Conservation (phyloP, 2,113 vertebrate genomes). For the Colius striatus region DNA sequence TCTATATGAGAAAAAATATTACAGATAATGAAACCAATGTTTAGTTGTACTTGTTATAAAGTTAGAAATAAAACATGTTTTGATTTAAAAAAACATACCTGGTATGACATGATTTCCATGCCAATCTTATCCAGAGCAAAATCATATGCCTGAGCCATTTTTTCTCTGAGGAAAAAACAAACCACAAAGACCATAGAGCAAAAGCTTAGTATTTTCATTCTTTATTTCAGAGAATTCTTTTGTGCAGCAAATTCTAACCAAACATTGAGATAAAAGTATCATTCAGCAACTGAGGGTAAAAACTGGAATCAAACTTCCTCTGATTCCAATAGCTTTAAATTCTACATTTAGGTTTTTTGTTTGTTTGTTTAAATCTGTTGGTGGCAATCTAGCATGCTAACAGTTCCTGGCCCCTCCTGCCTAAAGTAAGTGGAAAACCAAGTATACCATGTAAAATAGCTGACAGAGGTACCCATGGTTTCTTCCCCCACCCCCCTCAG, state of each 20-base stretch:
- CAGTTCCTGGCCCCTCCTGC: not conserved
- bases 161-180: slow-evolving; percentile 86
- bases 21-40: slow-evolving; percentile 33
- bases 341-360: not conserved
- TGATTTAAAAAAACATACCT: slow-evolving; percentile 80
- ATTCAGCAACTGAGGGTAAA: not conserved
- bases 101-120: slow-evolving; percentile 99
- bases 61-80: slow-evolving; percentile 1
- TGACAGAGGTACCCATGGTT: not conserved
- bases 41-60: slow-evolving; percentile 4
- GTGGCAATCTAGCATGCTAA: not conserved
- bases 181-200: slow-evolving; percentile 58
- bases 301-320: too few relatives aligned
- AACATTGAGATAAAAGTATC: not conserved
- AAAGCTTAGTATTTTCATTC: not conserved
- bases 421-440: not conserved
- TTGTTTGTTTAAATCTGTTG: not conserved
- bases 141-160: slow-evolving; percentile 99
- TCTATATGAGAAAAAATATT: slow-evolving; percentile 82
- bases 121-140: slow-evolving; percentile 99
- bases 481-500: not conserved
- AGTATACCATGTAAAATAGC: fast-evolving
- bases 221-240: slow-evolving; percentile 45
- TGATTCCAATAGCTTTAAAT: not conserved
- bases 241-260: slow-evolving; percentile 23